Evolutionary conservation across 2,113 vertebrate species (phyloP).

Genomic region (Callorhinus ursinus): DNA sequence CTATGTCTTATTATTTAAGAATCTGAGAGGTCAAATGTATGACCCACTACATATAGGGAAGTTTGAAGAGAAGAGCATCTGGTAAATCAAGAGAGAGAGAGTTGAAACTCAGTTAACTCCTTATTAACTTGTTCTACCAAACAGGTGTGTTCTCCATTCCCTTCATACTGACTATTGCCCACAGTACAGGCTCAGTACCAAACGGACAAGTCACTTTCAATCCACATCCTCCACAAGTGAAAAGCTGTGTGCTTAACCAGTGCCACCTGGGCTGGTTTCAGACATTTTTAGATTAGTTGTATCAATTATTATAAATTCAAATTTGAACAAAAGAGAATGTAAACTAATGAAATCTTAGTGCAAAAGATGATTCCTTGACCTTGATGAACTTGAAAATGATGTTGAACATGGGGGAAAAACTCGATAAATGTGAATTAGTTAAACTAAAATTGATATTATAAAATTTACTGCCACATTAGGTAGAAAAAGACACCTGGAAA

Average conservation of each 20-base stretch:
- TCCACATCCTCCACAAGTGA: neutral
- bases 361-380: neutral
- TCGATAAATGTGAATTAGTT: neutral
- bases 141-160: neutral
- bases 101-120: neutral
- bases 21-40: rapidly evolving
- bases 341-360: conserved; percentile 16
- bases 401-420: neutral
- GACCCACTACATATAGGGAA: rapidly evolving
- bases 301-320: neutral
- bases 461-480: neutral
- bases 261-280: neutral
- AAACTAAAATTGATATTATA: neutral
- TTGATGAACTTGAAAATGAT: neutral
- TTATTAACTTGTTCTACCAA: neutral
- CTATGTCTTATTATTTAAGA: neutral
- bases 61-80: neutral
- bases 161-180: neutral
- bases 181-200: neutral
- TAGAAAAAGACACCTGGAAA: neutral
- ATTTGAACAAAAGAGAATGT: neutral
- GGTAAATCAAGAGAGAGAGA: neutral
- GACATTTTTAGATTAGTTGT: neutral
- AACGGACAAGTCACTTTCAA: neutral
- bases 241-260: neutral